Evolutionary conservation across 2,113 vertebrate genomes (phyloP).

Genomic region (Chunga burmeisteri): DNA sequence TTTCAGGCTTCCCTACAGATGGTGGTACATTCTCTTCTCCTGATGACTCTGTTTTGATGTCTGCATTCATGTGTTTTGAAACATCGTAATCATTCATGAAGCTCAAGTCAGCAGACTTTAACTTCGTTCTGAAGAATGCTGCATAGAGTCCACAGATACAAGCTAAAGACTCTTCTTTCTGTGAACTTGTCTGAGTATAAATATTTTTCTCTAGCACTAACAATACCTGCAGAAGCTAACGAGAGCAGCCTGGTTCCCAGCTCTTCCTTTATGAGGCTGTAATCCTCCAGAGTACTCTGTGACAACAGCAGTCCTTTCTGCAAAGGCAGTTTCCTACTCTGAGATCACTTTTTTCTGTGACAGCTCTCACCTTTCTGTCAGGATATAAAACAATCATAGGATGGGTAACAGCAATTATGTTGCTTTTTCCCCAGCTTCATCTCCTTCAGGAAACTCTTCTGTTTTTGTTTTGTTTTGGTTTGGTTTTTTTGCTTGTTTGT

Average conservation of each 20-base stretch:
- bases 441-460: neutral
- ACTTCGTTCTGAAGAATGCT: conserved; percentile 3
- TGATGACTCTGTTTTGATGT: neutral
- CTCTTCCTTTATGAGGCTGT: neutral
- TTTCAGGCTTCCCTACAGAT: conserved; percentile 18
- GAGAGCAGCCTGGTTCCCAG: neutral
- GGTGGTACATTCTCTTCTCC: neutral
- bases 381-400: neutral
- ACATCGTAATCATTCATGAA: neutral
- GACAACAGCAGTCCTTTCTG: neutral
- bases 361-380: neutral
- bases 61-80: neutral
- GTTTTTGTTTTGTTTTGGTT: neutral
- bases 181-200: neutral
- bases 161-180: neutral
- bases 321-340: neutral
- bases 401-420: neutral
- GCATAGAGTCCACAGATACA: neutral
- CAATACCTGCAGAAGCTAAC: neutral
- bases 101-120: neutral
- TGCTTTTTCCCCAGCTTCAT: neutral
- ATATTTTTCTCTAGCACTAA: neutral
- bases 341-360: neutral
- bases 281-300: neutral
- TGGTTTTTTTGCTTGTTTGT: neutral